These are phyloP conservation scores for Ommatoiulus sabulosus DNA, from an alignment of 2,888 invertebrate species.

Conservation along the genomic window DNA sequence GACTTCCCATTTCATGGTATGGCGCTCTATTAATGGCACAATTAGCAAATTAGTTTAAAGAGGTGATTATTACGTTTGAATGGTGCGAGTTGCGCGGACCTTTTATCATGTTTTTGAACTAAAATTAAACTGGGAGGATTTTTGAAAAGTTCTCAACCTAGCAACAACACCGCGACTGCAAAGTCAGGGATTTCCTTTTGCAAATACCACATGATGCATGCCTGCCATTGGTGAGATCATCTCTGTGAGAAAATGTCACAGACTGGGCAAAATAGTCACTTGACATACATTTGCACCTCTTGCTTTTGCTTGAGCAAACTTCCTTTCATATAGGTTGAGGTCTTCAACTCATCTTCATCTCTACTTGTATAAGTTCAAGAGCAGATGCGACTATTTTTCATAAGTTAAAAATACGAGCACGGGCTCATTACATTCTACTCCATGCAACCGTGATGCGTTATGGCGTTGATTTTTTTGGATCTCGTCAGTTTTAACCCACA, in stretches of 20 bases:
- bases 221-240: background rate
- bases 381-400: background rate
- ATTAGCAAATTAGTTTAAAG: background rate
- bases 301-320: background rate
- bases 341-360: background rate
- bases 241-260: background rate
- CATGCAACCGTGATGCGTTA: background rate
- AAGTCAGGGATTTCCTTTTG: background rate
- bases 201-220: background rate
- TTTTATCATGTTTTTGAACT: background rate
- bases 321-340: background rate
- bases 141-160: background rate
- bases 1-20: background rate
- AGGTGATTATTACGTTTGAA: background rate
- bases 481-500: constrained; percentile 3
- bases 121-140: background rate
- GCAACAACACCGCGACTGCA: background rate
- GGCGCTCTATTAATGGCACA: background rate
- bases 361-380: constrained; percentile 31
- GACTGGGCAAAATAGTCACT: background rate
- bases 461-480: background rate
- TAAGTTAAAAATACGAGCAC: background rate
- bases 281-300: background rate
- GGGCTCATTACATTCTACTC: constrained; percentile 8
- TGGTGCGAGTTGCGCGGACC: background rate